Evolutionary conservation across 1,140 invertebrate genomes (phyloP).

Genomic region (Drosophila quadrilineata): DNA sequence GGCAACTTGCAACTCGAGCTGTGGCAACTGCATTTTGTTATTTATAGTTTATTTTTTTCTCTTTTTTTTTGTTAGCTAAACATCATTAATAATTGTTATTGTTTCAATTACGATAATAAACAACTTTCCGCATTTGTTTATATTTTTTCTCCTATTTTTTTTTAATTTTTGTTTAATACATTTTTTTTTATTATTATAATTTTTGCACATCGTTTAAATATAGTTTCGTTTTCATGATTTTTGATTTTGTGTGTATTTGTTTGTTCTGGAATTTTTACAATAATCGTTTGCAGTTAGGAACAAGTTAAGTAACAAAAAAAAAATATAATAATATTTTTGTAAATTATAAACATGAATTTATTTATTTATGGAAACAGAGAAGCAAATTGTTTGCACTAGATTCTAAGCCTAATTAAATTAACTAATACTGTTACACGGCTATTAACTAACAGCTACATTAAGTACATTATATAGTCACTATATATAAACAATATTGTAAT

Average conservation of each 20-base stretch:
- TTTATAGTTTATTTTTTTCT: too few species aligned
- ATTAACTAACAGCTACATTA: conserved; percentile 36
- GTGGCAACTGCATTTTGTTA: conserved; percentile 40
- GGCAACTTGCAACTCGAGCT: conserved; percentile 1
- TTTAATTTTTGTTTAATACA: conserved; percentile 69
- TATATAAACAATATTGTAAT: conserved; percentile 9
- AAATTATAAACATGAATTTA: not conserved
- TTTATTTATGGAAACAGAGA: conserved; percentile 29
- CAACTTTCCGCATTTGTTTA: conserved; percentile 33
- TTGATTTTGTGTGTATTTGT: not conserved
- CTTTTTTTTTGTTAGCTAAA: too few species aligned
- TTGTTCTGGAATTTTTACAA: conserved; percentile 62
- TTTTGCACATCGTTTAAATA: conserved; percentile 77
- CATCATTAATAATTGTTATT: conserved; percentile 39
- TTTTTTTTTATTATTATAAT: conserved; percentile 70
- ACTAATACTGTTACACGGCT: conserved; percentile 77
- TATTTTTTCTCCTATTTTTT: conserved; percentile 68
- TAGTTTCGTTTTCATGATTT: conserved; percentile 31
- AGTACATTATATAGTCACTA: too few species aligned
- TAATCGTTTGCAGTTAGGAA: conserved; percentile 69
- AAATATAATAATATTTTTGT: conserved; percentile 10
- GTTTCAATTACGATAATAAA: conserved; percentile 3
- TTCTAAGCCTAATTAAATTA: conserved; percentile 72
- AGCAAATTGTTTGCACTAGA: conserved; percentile 37
- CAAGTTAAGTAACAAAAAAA: conserved; percentile 53